Percentiles rank a stretch among this genome's conserved stretches.
These are phyloP conservation scores for Epistrophe eligans DNA, from an alignment of 2,888 invertebrate genomes.

Conservation along the genomic window DNA sequence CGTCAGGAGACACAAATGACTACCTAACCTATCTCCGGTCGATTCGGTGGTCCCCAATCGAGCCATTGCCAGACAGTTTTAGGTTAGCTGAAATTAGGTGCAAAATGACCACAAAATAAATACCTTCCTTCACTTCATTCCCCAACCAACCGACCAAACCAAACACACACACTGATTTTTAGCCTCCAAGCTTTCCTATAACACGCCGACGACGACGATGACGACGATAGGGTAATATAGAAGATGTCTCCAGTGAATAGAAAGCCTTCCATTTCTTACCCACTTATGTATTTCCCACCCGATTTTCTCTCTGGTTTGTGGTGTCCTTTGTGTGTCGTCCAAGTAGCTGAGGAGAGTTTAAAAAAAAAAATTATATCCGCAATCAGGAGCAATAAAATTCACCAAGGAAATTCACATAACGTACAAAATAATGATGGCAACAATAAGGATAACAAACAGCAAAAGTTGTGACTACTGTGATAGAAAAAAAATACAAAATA, in stretches of 20 bases:
- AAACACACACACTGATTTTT: conserved; percentile 63
- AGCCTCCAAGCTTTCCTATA: conserved; percentile 49
- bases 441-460: conserved; percentile 76
- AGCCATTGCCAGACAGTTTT: conserved; percentile 45
- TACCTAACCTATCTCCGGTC: conserved; percentile 17
- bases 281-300: neutral
- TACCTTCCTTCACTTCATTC: conserved; percentile 19
- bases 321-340: conserved; percentile 47
- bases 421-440: conserved; percentile 76
- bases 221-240: neutral
- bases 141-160: conserved; percentile 17
- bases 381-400: conserved; percentile 75
- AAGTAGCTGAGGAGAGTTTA: conserved; percentile 41
- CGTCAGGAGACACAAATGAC: conserved; percentile 28
- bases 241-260: conserved; percentile 39
- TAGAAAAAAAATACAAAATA: neutral
- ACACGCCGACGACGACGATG: neutral
- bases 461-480: conserved; percentile 64
- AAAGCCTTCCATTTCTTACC: neutral
- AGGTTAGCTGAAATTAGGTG: conserved; percentile 80
- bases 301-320: conserved; percentile 29
- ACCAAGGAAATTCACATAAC: conserved; percentile 75
- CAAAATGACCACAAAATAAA: conserved; percentile 81
- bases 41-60: conserved; percentile 18
- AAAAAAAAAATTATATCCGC: conserved; percentile 73